Base-by-base conservation (phyloP, 2,797 vertebrate genomes). In the Sebastes alutus region DNA sequence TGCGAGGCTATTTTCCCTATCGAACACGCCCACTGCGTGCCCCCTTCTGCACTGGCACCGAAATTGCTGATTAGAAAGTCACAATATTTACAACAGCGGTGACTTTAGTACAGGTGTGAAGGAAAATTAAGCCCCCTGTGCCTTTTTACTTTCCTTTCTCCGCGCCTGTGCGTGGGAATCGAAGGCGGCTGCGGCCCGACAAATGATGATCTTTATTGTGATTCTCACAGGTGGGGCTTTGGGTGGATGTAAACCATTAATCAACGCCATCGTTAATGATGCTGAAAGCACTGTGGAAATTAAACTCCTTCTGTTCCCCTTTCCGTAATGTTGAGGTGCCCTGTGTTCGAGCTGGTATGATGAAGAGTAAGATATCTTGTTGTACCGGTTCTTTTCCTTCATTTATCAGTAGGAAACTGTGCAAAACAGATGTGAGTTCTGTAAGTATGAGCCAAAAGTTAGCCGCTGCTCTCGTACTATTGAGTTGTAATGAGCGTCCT, bases 261-360 rank as follows among this genome's bases (percentile, higher is more conserved):
- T 96, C 93, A 95, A 79, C 87, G 91, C 71, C 91, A 88, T 92
- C 87, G 90, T 96, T 96, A 96, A 95, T 93, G 90, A 93, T 85
- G 61, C 61, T 79, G 75, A 89, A 82, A 89, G 88, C 91, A 56
- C 85, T 80, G 89, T 95, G 93, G 94, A 94, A 94, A 93, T 93
- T 78, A 92, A 93, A 83, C 83, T 82, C 88, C 92, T 91, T 92
- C 84, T 76, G 87, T 88, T 88, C 76, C 86, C 67, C 80, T 73
- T 87, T 90, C 89, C 89, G 87, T 92, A 82, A 87, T 78, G 82
- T 85, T 83, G 68, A 76, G 78, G 73, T 89, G 80, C 83, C 74
- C 68, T 72, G 85, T 82, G 87, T 90, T 89, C 80, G 73, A 75
- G 84, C 79, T 73, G 80, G 71, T 78, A 60, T 65, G 77, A 80